Base-by-base conservation (phyloP, 1,140 invertebrate species). In the Aphidius gifuensis region DNA sequence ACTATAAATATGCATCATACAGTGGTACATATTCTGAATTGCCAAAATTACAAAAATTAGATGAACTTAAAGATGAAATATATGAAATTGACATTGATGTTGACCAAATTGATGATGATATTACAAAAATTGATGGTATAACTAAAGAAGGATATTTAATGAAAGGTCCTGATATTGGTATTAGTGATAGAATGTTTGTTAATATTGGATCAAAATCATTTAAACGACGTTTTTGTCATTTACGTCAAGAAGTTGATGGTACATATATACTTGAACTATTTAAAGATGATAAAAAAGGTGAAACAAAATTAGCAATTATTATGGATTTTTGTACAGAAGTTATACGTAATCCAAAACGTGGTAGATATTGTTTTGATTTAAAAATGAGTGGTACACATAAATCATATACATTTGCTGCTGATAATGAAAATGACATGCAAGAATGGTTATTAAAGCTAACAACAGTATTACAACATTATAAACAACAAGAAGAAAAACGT, bases 291-390 rank as follows among this genome's bases (percentile, higher is more conserved):
- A 92, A 90, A 73, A 94, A 93, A 79, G 87, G 86, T 4, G 93
- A 96, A 71, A 89, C 90, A 2, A 96, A 96, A 81, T 86, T 91
- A 62, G 91, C 91, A n/a, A 92, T 96, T 78, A 92, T 93, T 64
- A 90, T 97, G 87, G 94, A 96, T 76, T 92, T 94, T 80, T 96
- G 93, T 72, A 89, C 88, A 3, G 91, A 94, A 76, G 91, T 95
- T 68, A 84, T 92, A 51, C 88, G 89, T 90, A 94, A 92, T 83
- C 78, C 87, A 42, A 93, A 93, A 80, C 85, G 91, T 66, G 92
- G 92, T n/a, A 85, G 90, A 68, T 90, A 86, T 74, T 92, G 91
- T 77, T 96, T 97, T 80, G 93, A 96, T 75, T 76, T 97, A 39
- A 85, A 88, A 64, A 93, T 94, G 90, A 87, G 87, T 38, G 88